These are phyloP conservation scores for Bursaphelenchus mucronatus DNA, from an alignment of 1,140 invertebrate genomes.

Conservation along the genomic window DNA sequence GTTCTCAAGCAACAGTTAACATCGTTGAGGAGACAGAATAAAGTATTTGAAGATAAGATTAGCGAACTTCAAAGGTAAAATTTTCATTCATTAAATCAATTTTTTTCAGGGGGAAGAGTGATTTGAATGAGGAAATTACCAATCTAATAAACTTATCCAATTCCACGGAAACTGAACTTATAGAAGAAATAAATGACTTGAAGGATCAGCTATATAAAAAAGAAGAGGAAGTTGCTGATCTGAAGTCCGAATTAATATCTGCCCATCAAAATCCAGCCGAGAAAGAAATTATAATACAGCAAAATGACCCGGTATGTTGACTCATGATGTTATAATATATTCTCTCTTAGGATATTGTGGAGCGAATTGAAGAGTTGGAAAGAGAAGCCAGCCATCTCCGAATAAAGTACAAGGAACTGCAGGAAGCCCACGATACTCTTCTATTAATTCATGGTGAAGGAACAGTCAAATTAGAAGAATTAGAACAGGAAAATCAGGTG, in stretches of 20 bases:
- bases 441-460: conserved; percentile 11
- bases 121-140: conserved; percentile 5
- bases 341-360: conserved; percentile 11
- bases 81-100: background rate
- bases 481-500: conserved; percentile 12
- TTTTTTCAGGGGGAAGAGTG: conserved; percentile 3
- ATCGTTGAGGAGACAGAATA: conserved; percentile 3
- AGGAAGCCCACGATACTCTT: conserved; percentile 14
- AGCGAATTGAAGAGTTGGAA: conserved; percentile 14
- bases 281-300: background rate
- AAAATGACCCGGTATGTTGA: background rate
- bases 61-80: conserved; percentile 2
- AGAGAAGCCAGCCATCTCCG: conserved; percentile 2
- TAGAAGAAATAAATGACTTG: conserved; percentile 1
- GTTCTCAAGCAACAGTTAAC: conserved; percentile 10
- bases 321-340: background rate
- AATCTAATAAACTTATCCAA: conserved; percentile 5
- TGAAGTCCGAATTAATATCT: conserved; percentile 3
- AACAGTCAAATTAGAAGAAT: conserved; percentile 3
- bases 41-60: conserved; percentile 9
- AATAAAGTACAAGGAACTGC: conserved; percentile 9
- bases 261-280: background rate
- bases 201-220: background rate
- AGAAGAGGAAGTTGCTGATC: conserved; percentile 9
- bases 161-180: background rate